These are phyloP conservation scores for Pimpla rufipes DNA, from an alignment of 2,888 invertebrate genomes.

Conservation along the genomic window DNA sequence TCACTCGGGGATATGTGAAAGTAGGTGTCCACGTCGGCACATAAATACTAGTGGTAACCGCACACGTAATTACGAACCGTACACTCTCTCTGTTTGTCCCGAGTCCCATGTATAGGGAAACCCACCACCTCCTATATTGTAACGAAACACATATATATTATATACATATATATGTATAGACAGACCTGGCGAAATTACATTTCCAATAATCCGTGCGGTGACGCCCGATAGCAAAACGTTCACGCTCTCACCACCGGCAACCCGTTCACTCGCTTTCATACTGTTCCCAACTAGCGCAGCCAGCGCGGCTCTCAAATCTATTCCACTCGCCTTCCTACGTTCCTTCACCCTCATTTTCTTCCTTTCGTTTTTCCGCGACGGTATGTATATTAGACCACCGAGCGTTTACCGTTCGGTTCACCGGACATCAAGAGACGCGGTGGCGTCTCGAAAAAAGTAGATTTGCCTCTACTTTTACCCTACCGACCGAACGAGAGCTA, in stretches of 20 bases:
- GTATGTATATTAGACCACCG: constrained; percentile 15
- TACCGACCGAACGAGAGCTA: too few species aligned
- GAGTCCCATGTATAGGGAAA: constrained; percentile 6
- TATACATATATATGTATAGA: too few species aligned
- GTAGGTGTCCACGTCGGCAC: background rate
- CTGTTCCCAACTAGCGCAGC: background rate
- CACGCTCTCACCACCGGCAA: constrained; percentile 18
- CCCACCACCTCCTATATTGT: constrained; percentile 2
- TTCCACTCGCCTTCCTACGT: constrained; percentile 7
- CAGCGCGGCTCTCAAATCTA: constrained; percentile 19
- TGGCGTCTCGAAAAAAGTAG: too few species aligned
- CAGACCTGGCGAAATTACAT: constrained; percentile 72
- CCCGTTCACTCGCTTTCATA: background rate
- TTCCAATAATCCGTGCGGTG: constrained; percentile 73
- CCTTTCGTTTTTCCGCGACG: background rate
- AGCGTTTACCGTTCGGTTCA: constrained; percentile 14
- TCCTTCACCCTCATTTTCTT: constrained; percentile 7
- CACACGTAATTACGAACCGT: constrained; percentile 52
- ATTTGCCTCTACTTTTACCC: too few species aligned
- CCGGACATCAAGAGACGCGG: constrained; percentile 18
- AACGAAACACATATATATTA: constrained; percentile 16
- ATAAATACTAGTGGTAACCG: constrained; percentile 34
- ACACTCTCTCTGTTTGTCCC: constrained; percentile 1
- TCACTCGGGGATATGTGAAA: background rate
- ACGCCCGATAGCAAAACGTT: constrained; percentile 72